Base-by-base conservation (phyloP, 2,797 vertebrate species). In the Myotis myotis region DNA sequence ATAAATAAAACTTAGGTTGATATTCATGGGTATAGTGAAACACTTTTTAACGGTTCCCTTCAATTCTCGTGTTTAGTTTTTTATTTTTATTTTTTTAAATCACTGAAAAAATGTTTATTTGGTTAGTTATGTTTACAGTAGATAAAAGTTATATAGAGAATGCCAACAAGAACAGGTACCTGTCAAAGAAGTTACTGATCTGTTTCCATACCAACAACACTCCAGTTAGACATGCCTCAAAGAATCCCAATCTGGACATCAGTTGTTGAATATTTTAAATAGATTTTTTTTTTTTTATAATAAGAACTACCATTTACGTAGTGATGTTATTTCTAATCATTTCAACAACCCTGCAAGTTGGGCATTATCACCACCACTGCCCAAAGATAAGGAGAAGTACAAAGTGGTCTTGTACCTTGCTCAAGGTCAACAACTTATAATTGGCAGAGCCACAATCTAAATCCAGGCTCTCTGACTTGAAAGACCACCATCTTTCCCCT, bases 231-330 rank as follows among this genome's bases (percentile, higher is more conserved):
- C 70, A 53, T n/a, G 16, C 44, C 44, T 93, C 47, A 93, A 64
- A n/a, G 64, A 64, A 47, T 90, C 76, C 57, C 36, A 78, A 41
- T 84, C 16, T 55, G 23, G 44, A 51, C 8, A 28, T 16, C 12
- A 83, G 10, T 66, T 96, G 23, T 38, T 93, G n/a, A 68, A 92
- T 79, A 90, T 62, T 79, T 87, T 89, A 62, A 89, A 51, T 49
- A 71, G 55, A 5, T 23, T 41, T 79, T 76, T 76, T 79, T 76
- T 82, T 72, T 49, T 53, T 13, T 41, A 55, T 19, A 55, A 62
- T 57, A 55, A 33, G 2, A 60, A 78, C 44, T 55, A 91, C 17
- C 19, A 44, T 57, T 88, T 89, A 41, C 12, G 2, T 22, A 23
- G 53, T 28, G 16, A 6, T 76, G 7, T 71, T 70, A 66, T 86